phyloP scores from a whole-genome alignment of 2,888 invertebrate genomes.

The Rhingia rostrata region DNA sequence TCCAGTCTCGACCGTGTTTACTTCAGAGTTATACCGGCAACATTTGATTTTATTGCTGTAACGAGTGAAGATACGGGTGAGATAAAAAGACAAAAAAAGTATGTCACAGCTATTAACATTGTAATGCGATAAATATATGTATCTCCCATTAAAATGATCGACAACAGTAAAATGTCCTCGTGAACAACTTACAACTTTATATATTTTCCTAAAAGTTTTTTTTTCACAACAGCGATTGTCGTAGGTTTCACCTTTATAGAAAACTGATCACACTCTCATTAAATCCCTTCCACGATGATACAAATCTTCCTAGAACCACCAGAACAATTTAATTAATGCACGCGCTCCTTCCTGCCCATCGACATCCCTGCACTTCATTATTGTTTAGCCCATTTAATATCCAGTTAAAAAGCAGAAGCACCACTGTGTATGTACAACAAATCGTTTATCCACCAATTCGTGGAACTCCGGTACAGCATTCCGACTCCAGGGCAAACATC shows the following conservation, averaged over 20 bases:
- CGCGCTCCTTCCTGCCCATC: not conserved
- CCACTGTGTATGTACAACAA: slow-evolving; percentile 13
- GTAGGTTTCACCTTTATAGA: too few species aligned
- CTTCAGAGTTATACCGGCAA: slow-evolving; percentile 35
- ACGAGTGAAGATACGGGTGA: slow-evolving; percentile 16
- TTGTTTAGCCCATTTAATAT: slow-evolving; percentile 50
- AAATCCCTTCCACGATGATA: too few species aligned
- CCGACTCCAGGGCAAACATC: slow-evolving; percentile 34
- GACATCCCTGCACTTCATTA: slow-evolving; percentile 30
- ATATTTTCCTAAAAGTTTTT: not conserved
- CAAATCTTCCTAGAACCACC: not conserved
- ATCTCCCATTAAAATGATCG: slow-evolving; percentile 58
- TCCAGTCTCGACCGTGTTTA: slow-evolving; percentile 5
- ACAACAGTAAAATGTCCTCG: slow-evolving; percentile 61
- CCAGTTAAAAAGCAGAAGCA: slow-evolving; percentile 27
- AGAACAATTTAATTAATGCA: slow-evolving; percentile 25
- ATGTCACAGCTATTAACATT: slow-evolving; percentile 55
- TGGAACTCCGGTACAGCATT: not conserved
- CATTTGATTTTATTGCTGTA: slow-evolving; percentile 55
- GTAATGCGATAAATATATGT: slow-evolving; percentile 67
- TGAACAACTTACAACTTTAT: slow-evolving; percentile 50
- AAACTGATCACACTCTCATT: too few species aligned
- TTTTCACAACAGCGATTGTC: too few species aligned
- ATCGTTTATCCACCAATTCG: slow-evolving; percentile 58
- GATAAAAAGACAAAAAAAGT: slow-evolving; percentile 16